Evolutionary conservation across 2,113 vertebrate genomes (phyloP).

Genomic region (Oenanthe melanoleuca): DNA sequence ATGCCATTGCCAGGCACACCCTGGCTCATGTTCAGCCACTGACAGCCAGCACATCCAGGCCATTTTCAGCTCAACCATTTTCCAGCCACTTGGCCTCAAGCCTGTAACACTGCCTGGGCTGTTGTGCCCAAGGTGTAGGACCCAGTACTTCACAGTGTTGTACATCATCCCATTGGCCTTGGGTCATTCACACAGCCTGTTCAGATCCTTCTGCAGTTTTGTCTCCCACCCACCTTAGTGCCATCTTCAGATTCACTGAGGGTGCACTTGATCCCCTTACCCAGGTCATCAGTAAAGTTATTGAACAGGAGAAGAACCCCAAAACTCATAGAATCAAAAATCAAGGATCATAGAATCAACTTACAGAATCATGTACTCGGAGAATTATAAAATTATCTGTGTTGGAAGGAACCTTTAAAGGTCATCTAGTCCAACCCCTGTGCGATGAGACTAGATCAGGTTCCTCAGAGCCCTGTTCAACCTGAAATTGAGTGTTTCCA

Average conservation of each 20-base stretch:
- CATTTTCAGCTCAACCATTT: rapidly evolving
- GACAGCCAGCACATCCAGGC: rapidly evolving
- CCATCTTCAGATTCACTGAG: neutral
- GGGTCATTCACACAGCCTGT: neutral
- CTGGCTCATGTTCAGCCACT: neutral
- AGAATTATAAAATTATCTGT: neutral
- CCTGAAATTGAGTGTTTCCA: neutral
- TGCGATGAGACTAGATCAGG: neutral
- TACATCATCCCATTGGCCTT: neutral
- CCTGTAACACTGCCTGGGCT: neutral
- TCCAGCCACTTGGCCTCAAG: neutral
- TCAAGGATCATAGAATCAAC: neutral
- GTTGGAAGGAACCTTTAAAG: neutral
- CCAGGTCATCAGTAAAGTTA: rapidly evolving
- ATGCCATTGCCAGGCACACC: neutral
- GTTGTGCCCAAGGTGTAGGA: neutral
- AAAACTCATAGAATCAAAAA: neutral
- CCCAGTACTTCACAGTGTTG: neutral
- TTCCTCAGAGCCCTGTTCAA: neutral
- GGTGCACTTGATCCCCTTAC: neutral
- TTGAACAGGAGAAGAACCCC: neutral
- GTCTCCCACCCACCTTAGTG: neutral
- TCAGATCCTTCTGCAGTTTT: neutral
- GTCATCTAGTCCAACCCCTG: neutral
- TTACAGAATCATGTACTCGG: neutral